These are phyloP conservation scores for Ferrisia virgata DNA, from an alignment of 2,888 invertebrate genomes.

Conservation along the genomic window DNA sequence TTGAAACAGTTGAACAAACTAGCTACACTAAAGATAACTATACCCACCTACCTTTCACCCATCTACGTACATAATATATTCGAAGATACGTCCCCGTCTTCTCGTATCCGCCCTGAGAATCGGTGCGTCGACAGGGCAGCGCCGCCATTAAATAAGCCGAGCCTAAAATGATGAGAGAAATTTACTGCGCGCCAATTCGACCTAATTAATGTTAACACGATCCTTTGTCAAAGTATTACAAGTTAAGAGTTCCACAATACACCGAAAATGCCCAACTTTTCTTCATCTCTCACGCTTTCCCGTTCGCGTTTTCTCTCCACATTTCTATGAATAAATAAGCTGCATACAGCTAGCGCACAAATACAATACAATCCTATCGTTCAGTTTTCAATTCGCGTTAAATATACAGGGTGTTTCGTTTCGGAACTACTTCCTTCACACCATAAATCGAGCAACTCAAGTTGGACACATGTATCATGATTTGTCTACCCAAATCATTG, in stretches of 20 bases:
- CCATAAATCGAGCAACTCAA: no score
- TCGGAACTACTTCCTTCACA: no score
- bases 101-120: no score
- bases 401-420: no score
- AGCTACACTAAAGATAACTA: background rate
- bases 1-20: slow-evolving; percentile 9
- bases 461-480: no score
- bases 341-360: background rate
- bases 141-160: background rate
- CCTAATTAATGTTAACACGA: slow-evolving; percentile 17
- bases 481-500: no score
- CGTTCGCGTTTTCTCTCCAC: background rate
- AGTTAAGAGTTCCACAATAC: background rate
- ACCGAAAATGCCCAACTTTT: background rate
- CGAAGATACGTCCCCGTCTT: no score
- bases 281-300: background rate
- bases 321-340: background rate
- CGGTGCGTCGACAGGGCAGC: background rate
- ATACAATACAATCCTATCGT: no score
- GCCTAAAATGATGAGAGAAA: background rate
- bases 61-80: no score
- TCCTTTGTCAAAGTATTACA: background rate
- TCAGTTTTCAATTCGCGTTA: no score
- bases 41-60: no score
- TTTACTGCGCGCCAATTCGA: background rate